Base-by-base conservation (phyloP, 2,113 vertebrate genomes). In the Okapia johnstoni region DNA sequence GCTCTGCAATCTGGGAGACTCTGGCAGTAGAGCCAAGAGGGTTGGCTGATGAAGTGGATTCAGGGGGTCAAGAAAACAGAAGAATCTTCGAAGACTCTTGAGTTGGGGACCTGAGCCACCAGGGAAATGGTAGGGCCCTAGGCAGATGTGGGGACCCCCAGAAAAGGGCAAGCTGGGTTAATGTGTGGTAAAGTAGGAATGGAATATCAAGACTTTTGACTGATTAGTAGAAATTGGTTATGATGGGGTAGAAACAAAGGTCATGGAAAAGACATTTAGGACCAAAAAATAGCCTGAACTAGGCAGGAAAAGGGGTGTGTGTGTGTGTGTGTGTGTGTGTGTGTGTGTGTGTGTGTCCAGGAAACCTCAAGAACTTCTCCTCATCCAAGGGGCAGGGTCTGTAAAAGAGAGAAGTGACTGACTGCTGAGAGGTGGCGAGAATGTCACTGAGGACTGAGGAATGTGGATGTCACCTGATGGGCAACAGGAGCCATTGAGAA, bases 161-260 rank as follows among this genome's bases (percentile, higher is more conserved):
- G 54, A 25, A 66, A 80, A 48, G 11, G 33, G 6, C 10, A 28
- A 55, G 33, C 21, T 76, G 36, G 60, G 7, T n/a, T 52, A 60
- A 28, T 0, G 4, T 70, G 54, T 40, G 10, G 52, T 55, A 33
- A 12, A 2, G 3, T 0, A 0, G 15, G 6, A 13, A 10, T 30
- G 33, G 10, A 58, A n/a, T 43, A 76, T 77, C 14, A 73, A 28
- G 13, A 12, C 11, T 73, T 92, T 13, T 88, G 36, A 23, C 33
- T n/a, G 21, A 80, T n/a, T 48, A 26, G 15, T 54, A 55, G 58
- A 33, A 91, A 77, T 5, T 60, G 43, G 19, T 76, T 79, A 43
- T 36, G 52, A 88, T 7, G 28, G 10, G 4, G 4, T 19, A 50
- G 63, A 95, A 91, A 48, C 23, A 88, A 93, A 85, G 25, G 15